These are phyloP conservation scores for Lynx canadensis DNA, from an alignment of 2,113 vertebrate genomes.

Conservation along the genomic window DNA sequence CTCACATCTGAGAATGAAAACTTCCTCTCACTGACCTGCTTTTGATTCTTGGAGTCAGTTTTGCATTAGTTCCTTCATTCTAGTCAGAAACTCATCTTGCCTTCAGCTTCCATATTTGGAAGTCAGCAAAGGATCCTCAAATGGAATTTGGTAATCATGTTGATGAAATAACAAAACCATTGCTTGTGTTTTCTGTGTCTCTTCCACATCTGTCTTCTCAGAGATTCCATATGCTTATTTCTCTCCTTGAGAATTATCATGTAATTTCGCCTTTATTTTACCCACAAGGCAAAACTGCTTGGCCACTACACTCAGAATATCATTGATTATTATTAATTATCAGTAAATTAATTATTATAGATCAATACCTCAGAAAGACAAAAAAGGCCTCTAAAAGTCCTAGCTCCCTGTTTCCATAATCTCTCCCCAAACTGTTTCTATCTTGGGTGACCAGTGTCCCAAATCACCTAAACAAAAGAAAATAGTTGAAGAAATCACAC, in stretches of 20 bases:
- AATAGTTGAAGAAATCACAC: neutral
- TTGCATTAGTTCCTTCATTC: neutral
- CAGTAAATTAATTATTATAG: neutral
- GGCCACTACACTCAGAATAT: neutral
- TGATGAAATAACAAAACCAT: neutral
- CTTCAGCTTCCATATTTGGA: neutral
- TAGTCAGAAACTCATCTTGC: neutral
- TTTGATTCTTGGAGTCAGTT: neutral
- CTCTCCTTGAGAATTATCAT: neutral
- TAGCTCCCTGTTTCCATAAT: neutral
- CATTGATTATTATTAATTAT: neutral
- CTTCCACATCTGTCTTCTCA: neutral
- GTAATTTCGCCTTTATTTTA: neutral
- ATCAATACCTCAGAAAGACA: neutral
- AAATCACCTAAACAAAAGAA: conserved; percentile 3
- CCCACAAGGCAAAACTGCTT: neutral
- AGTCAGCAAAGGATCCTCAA: neutral
- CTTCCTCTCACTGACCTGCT: neutral
- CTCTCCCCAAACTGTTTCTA: neutral
- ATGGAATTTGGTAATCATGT: neutral
- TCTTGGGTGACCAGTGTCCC: neutral
- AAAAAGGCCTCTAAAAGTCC: neutral
- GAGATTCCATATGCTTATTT: neutral
- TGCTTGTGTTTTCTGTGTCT: neutral
- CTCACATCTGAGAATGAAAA: neutral